phyloP scores from a whole-genome alignment of 1,140 invertebrate genomes.

The Pseudomyrmex pallidus region DNA sequence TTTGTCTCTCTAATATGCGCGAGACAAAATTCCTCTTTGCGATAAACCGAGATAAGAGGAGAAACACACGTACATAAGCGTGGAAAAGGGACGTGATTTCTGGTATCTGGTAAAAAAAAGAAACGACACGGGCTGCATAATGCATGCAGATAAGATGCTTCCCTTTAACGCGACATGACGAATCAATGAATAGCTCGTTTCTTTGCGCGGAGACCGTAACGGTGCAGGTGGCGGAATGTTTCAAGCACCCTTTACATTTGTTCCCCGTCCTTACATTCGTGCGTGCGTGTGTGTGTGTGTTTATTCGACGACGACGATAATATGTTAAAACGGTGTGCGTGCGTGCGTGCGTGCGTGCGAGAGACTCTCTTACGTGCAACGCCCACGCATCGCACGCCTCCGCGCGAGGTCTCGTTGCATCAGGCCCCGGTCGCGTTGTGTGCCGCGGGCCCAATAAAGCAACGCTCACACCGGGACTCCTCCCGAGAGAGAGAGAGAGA shows the following conservation, averaged over 20 bases:
- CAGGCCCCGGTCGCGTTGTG: slow-evolving; percentile 54
- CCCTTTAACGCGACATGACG: slow-evolving; percentile 43
- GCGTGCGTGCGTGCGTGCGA: not conserved
- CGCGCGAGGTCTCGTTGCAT: slow-evolving; percentile 66
- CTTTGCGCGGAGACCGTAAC: not conserved
- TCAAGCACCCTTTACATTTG: slow-evolving; percentile 73
- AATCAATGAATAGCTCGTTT: slow-evolving; percentile 43
- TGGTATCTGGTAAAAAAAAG: slow-evolving; percentile 2
- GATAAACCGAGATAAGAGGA: not conserved
- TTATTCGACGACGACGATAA: slow-evolving; percentile 11
- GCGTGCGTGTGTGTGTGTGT: slow-evolving; percentile 1
- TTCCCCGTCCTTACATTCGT: slow-evolving; percentile 27
- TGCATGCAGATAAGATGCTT: slow-evolving; percentile 45
- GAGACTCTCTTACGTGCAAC: slow-evolving; percentile 50
- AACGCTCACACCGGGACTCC: slow-evolving; percentile 51
- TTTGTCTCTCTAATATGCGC: too few relatives aligned
- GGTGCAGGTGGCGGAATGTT: slow-evolving; percentile 66
- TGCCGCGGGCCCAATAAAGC: slow-evolving; percentile 71
- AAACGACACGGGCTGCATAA: slow-evolving; percentile 44
- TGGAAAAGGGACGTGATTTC: slow-evolving; percentile 35
- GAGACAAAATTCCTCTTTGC: not conserved
- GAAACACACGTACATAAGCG: not conserved
- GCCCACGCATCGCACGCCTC: slow-evolving; percentile 67
- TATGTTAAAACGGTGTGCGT: not conserved
- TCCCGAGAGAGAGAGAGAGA: too few relatives aligned